Evolutionary conservation across 2,888 invertebrate species (phyloP), one percentile per base, ranked within the genome.

Genomic region (Pegoplata infirma): DNA sequence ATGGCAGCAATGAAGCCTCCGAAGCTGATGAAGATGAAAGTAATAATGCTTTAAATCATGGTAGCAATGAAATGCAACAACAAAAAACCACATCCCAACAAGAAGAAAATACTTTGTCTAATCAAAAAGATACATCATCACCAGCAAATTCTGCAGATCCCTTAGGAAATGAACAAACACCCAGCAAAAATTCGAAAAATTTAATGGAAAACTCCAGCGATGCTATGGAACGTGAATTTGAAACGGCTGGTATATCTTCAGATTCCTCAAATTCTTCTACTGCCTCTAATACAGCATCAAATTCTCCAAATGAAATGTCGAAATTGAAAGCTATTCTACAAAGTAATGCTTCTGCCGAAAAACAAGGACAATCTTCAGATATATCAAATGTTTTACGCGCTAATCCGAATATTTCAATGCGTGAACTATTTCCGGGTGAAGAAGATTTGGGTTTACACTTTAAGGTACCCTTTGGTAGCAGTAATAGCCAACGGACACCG

Each of bases 351-450:
- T 51, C 64, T n/a, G 28, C 56, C 19, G 59, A 79, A 53, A 72
- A 73, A n/a, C 49, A 40, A 17, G 40, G 28, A 58, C 51, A 76
- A 5, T 46, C 82, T 0, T 79, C 84, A 14, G 88, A 90, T 64
- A 89, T 89, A 23, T 89, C 90, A 16, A 86, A 87, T 74, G 89
- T 87, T 28, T 76, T 90, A 75, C 87, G 90, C 2, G 85, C 89
- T 16, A 95, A 95, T 88, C 94, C 95, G 0, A 94, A 95, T n/a
- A 94, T 95, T 84, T 95, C 95, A 3, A 95, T 95, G 17, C 90
- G 95, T 46, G 95, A 95, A 82, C 87, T 95, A 12, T 95, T 95
- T 88, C 95, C 95, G 0, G 95, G 95, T 0, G 95, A 96, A 83
- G 95, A 96, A 84, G 95, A 96, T 85, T 92, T 96, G 91, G 94